These are phyloP conservation scores for Plagodis pulveraria DNA, from an alignment of 2,888 invertebrate genomes.

Conservation along the genomic window DNA sequence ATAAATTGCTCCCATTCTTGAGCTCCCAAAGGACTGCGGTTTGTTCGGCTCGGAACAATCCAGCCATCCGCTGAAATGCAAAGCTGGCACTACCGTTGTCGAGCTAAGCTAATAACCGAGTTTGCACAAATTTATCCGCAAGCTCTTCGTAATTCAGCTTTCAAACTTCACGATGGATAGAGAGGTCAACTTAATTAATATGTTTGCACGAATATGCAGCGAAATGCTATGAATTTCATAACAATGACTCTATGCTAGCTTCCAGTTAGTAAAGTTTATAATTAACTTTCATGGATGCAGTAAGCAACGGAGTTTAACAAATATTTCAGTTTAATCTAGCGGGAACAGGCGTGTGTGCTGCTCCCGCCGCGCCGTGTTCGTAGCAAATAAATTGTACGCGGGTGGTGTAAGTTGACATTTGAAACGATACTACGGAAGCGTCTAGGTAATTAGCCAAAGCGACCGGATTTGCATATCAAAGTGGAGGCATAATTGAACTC, in stretches of 20 bases:
- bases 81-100: constrained; percentile 46
- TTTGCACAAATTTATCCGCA: constrained; percentile 50
- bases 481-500: constrained; percentile 79
- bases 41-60: neutral
- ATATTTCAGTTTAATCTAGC: constrained; percentile 29
- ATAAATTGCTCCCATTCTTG: neutral
- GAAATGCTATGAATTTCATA: neutral
- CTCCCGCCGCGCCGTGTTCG: neutral
- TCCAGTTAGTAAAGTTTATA: constrained; percentile 18
- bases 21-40: neutral
- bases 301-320: constrained; percentile 16
- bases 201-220: constrained; percentile 9
- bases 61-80: constrained; percentile 6
- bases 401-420: constrained; percentile 60
- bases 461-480: constrained; percentile 82
- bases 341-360: constrained; percentile 24
- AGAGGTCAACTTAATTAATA: constrained; percentile 33
- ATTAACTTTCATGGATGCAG: constrained; percentile 21
- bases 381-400: constrained; percentile 30
- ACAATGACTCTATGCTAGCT: constrained; percentile 12
- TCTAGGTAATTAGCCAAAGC: constrained; percentile 80
- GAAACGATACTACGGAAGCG: constrained; percentile 70
- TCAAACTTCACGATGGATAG: constrained; percentile 27
- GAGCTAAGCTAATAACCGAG: constrained; percentile 68
- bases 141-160: constrained; percentile 51